phyloP scores from a whole-genome alignment of 2,113 vertebrate species.

The Burhinus bistriatus region DNA sequence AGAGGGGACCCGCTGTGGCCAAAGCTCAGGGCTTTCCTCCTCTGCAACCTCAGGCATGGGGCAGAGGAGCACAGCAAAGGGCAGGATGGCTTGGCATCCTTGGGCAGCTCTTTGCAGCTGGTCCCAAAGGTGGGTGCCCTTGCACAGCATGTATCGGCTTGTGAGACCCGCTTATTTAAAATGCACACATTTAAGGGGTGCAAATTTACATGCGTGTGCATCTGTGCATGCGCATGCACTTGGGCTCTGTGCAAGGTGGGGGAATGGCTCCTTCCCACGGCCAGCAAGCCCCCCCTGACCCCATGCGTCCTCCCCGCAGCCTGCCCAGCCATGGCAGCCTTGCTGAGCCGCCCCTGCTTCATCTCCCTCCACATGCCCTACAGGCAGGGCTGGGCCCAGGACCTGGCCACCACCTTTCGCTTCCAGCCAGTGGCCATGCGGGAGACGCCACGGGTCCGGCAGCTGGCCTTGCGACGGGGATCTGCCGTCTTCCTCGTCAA shows the following conservation, averaged over 20 bases:
- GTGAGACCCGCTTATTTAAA: background rate
- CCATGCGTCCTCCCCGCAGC: background rate
- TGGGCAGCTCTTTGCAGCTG: background rate
- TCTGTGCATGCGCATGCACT: background rate
- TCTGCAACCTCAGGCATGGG: fast-evolving
- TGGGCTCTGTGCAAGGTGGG: background rate
- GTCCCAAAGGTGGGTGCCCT: background rate
- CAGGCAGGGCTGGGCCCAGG: constrained; percentile 71
- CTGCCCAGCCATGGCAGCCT: constrained; percentile 77
- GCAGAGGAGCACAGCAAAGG: background rate
- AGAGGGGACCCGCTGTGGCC: fast-evolving
- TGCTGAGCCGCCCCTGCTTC: constrained; percentile 81
- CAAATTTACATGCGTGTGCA: fast-evolving
- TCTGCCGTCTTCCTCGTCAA: constrained; percentile 84
- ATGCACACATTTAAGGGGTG: background rate
- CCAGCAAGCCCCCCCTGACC: background rate
- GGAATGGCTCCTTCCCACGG: background rate
- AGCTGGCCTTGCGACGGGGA: constrained; percentile 82
- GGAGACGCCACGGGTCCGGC: constrained; percentile 67
- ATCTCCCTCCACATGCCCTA: constrained; percentile 83
- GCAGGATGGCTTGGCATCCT: fast-evolving
- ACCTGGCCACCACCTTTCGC: constrained; percentile 80
- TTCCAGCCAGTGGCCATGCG: constrained; percentile 82
- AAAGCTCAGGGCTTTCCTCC: background rate
- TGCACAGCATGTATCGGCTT: background rate